These are phyloP conservation scores for Scaptomyza polygonia DNA, from an alignment of 2,888 invertebrate species.

Conservation along the genomic window DNA sequence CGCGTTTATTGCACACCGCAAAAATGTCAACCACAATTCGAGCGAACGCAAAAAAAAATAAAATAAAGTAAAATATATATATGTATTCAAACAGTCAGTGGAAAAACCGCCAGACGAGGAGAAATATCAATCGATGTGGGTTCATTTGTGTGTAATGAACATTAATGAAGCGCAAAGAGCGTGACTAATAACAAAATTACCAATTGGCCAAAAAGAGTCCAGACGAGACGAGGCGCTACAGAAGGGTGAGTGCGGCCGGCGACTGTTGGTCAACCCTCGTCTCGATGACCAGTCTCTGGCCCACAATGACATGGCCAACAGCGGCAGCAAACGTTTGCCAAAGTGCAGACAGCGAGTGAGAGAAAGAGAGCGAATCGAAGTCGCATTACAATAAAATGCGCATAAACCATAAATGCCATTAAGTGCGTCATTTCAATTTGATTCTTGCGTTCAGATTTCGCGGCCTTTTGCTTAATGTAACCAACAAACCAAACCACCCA, in stretches of 20 bases:
- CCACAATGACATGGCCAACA: slow-evolving; percentile 46
- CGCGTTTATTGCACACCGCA: slow-evolving; percentile 67
- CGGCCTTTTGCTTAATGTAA: slow-evolving; percentile 37
- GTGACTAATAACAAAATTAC: slow-evolving; percentile 79
- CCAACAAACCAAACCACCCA: slow-evolving; percentile 33
- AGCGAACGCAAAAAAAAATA: slow-evolving; percentile 17
- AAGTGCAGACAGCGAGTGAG: slow-evolving; percentile 26
- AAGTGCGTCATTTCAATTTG: slow-evolving; percentile 79
- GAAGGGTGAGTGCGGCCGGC: slow-evolving; percentile 39
- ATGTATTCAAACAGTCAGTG: slow-evolving; percentile 37
- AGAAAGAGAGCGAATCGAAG: slow-evolving; percentile 33
- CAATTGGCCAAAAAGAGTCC: slow-evolving; percentile 73
- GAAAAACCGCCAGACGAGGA: slow-evolving; percentile 63
- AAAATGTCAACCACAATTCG: slow-evolving; percentile 73
- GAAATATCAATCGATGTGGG: slow-evolving; percentile 79
- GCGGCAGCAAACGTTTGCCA: slow-evolving; percentile 31
- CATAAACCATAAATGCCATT: slow-evolving; percentile 78
- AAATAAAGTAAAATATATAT: slow-evolving; percentile 6
- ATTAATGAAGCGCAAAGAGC: slow-evolving; percentile 80
- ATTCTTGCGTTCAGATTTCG: slow-evolving; percentile 66
- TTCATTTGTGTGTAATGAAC: slow-evolving; percentile 80
- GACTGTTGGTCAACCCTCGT: slow-evolving; percentile 52
- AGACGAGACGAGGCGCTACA: too few species aligned
- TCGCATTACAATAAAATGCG: slow-evolving; percentile 68
- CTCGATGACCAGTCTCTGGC: not conserved